Percentiles rank a stretch among this genome's conserved stretches.
Evolutionary conservation across 2,797 vertebrate species (phyloP).

Genomic region (Toxotes lorentzi): DNA sequence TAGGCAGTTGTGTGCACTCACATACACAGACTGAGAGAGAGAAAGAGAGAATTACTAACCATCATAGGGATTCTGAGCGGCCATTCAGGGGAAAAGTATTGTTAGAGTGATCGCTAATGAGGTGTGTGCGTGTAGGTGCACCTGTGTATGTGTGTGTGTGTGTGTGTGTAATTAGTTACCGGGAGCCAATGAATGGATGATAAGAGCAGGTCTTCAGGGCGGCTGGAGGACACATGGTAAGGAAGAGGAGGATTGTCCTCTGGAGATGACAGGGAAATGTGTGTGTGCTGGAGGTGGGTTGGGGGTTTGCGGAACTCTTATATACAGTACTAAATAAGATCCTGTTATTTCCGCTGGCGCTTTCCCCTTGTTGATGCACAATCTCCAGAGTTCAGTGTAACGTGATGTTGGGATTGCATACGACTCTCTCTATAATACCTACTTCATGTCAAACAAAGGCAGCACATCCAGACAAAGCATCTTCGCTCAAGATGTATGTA

Average conservation of each 20-base stretch:
- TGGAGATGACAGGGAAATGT: conserved; percentile 58
- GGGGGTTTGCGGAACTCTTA: no score
- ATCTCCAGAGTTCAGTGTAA: conserved; percentile 31
- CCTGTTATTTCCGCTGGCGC: not conserved
- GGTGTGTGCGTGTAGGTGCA: conserved; percentile 44
- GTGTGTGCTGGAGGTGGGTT: not conserved
- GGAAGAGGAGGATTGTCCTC: conserved; percentile 59
- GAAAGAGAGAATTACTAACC: conserved; percentile 62
- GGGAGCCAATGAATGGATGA: conserved; percentile 60
- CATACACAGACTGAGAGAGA: conserved; percentile 25
- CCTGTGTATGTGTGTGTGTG: conserved; percentile 40
- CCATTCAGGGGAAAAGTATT: conserved; percentile 63
- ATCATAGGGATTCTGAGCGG: conserved; percentile 63
- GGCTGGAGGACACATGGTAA: conserved; percentile 73
- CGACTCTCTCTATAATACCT: not conserved
- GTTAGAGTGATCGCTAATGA: conserved; percentile 73
- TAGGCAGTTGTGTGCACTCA: conserved; percentile 13
- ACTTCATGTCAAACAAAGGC: not conserved
- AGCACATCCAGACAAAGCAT: not conserved
- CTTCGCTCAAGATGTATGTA: not conserved
- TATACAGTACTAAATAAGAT: not conserved
- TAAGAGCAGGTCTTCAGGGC: conserved; percentile 61
- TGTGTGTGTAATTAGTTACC: conserved; percentile 58
- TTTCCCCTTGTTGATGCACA: not conserved
- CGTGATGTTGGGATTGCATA: conserved; percentile 14